Evolutionary conservation across 2,888 invertebrate genomes (phyloP).

Genomic region (Nycteola revayana): DNA sequence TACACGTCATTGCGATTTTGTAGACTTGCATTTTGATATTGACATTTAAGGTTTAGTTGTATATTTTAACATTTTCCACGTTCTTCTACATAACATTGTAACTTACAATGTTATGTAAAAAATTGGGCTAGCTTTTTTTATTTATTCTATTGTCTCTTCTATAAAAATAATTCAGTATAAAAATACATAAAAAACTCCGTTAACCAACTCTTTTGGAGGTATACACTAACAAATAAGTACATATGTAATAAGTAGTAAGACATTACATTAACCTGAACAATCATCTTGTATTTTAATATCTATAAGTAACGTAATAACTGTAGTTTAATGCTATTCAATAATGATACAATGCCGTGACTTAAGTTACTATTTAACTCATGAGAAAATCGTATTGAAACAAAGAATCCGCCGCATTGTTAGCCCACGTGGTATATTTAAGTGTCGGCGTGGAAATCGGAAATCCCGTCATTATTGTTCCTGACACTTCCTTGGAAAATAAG

Average conservation of each 20-base stretch:
- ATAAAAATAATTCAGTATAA: too few relatives aligned
- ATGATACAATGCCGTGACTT: conserved; percentile 49
- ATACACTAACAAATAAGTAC: too few relatives aligned
- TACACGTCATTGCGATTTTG: too few relatives aligned
- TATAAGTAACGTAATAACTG: conserved; percentile 11
- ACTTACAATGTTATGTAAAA: too few relatives aligned
- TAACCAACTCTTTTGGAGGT: too few relatives aligned
- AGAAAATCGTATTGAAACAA: conserved; percentile 61
- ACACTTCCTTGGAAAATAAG: conserved; percentile 58
- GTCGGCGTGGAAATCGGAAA: conserved; percentile 70
- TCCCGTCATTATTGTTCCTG: conserved; percentile 67
- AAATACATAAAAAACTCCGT: too few relatives aligned
- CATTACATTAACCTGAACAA: background rate
- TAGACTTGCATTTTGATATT: too few relatives aligned
- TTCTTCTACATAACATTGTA: too few relatives aligned
- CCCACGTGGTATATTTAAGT: conserved; percentile 35
- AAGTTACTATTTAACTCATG: conserved; percentile 51
- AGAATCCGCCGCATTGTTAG: conserved; percentile 47
- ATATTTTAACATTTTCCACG: too few relatives aligned
- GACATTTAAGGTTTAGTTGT: too few relatives aligned
- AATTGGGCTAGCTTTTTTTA: too few relatives aligned
- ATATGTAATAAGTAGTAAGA: background rate
- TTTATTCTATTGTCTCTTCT: too few relatives aligned
- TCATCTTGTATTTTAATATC: conserved; percentile 7
- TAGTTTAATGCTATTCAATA: conserved; percentile 19